Evolutionary conservation across 1,140 invertebrate genomes (phyloP), one percentile per base, ranked within the genome.

Genomic region (Magallana ariakensis): DNA sequence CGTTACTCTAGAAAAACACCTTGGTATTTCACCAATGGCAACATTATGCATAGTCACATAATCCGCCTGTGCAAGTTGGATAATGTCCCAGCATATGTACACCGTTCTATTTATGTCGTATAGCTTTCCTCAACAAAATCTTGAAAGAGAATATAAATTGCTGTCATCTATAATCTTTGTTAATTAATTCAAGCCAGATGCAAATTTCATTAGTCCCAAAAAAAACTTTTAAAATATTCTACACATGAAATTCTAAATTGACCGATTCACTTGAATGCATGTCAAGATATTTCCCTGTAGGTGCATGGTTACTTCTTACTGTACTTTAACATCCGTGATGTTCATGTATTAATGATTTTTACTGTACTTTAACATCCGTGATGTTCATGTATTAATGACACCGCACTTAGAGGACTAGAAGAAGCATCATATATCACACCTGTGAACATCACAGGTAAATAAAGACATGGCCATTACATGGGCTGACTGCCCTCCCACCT

Each of bases 111-210:
- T 26, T 26, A 22, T 11, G 66, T 75, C 22, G 10, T 13, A 60
- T 60, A 60, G n/a, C 15, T 60, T n/a, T 33, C 66, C 33, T 75
- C 22, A 75, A 46, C 66, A 13, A 75, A 26, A 75, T 75, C 66
- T 33, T 75, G 66, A 75, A 26, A 75, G 66, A 26, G 22, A 75
- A 26, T 75, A 26, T 75, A 75, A 62, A 75, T 75, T 19, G 11
- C 66, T 75, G 66, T 75, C 66, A 33, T 19, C 66, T 33, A 22
- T 75, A 75, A 75, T 75, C 22, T 26, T 22, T 75, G 66, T 26
- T 75, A 75, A 75, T 75, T 75, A 75, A 75, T 75, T 75, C 66
- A 75, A 13, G 22, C 19, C 22, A 75, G 33, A 75, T 75, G 66
- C 22, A 26, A 75, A 75, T 75, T 75, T 13, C 22, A 26, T 26